phyloP scores from a whole-genome alignment of 2,888 invertebrate species.

The Exephanes ischioxanthus region DNA sequence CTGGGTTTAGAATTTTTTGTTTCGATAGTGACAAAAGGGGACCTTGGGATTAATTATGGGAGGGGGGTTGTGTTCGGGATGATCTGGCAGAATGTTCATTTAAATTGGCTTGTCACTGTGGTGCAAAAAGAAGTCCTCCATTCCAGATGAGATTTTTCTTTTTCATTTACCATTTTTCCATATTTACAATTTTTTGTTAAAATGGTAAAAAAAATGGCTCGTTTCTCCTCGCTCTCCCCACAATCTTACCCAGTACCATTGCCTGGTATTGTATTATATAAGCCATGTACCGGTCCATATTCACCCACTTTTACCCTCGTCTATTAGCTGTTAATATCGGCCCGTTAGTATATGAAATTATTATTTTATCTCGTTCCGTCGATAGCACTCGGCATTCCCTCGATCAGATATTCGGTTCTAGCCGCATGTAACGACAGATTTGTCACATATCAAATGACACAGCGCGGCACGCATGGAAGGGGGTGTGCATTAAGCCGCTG shows the following conservation, averaged over 20 bases:
- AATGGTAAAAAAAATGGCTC: too few species aligned
- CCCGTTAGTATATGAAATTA: background rate
- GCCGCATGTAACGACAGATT: background rate
- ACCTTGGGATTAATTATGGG: background rate
- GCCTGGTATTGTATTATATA: background rate
- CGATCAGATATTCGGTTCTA: background rate
- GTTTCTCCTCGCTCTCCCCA: background rate
- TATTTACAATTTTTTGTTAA: too few species aligned
- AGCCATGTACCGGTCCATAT: background rate
- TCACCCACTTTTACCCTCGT: background rate
- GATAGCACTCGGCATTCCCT: background rate
- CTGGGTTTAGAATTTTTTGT: background rate
- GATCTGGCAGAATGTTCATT: background rate
- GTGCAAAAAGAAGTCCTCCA: too few species aligned
- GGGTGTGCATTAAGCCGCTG: conserved; percentile 39
- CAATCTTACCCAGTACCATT: background rate
- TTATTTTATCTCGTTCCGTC: background rate
- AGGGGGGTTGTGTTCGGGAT: background rate
- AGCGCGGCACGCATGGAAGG: background rate
- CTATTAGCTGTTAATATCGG: background rate
- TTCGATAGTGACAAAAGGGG: background rate
- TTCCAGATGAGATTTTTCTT: too few species aligned
- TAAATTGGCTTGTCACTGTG: background rate
- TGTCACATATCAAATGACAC: background rate
- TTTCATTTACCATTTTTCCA: too few species aligned